These are phyloP conservation scores for Cosmorhoe ocellata DNA, from an alignment of 2,888 invertebrate genomes.

Conservation along the genomic window DNA sequence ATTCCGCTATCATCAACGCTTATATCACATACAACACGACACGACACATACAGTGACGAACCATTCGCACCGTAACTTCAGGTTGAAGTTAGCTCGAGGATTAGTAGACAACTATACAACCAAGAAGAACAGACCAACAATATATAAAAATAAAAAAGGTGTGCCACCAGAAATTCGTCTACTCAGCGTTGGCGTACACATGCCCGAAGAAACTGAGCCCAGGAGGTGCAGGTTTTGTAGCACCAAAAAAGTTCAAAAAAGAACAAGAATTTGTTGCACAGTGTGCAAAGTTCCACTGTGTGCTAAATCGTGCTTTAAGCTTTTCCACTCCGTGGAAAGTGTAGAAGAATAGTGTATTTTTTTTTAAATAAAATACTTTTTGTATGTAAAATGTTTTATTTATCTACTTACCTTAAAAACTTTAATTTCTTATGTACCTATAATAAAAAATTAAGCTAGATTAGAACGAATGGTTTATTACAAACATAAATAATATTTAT, in stretches of 20 bases:
- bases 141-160: conserved; percentile 2
- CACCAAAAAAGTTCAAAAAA: neutral
- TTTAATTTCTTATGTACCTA: no score
- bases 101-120: neutral
- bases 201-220: neutral
- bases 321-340: neutral
- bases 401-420: no score
- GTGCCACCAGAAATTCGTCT: neutral
- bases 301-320: conserved; percentile 5
- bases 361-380: no score
- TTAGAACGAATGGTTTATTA: no score
- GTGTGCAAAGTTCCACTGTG: conserved; percentile 7
- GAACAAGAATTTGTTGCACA: conserved; percentile 7
- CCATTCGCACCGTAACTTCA: neutral
- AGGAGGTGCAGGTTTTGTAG: neutral
- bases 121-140: neutral
- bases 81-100: neutral
- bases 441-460: no score
- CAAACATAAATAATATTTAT: no score
- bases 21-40: neutral
- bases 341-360: no score
- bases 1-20: neutral
- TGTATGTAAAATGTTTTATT: no score
- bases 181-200: neutral
- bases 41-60: neutral